These are phyloP conservation scores for Palythoa grandiflora DNA, from an alignment of 92 coral and sea anemone species.

Conservation along the genomic window DNA sequence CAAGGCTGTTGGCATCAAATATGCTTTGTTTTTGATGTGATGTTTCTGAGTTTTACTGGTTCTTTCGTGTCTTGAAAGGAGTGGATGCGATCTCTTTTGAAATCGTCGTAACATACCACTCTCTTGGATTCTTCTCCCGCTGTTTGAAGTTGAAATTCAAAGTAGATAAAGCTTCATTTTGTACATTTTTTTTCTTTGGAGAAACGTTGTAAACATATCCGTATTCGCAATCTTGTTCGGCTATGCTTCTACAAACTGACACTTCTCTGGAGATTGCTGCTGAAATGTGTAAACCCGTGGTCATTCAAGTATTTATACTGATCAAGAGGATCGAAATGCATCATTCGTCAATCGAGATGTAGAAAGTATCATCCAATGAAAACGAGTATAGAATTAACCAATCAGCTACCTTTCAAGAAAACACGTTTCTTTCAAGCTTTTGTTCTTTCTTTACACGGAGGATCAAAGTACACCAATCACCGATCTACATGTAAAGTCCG, in stretches of 20 bases:
- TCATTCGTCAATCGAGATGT: too few species aligned
- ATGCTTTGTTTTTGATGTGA: constrained; percentile 44
- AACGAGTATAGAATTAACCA: too few species aligned
- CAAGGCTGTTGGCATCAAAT: constrained; percentile 13
- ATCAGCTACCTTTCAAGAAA: too few species aligned
- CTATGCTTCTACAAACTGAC: not conserved
- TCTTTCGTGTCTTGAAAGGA: constrained; percentile 42
- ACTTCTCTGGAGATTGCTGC: not conserved
- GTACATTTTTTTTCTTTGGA: constrained; percentile 22
- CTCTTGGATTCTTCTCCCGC: constrained; percentile 25
- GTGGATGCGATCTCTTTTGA: not conserved
- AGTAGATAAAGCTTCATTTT: constrained; percentile 46
- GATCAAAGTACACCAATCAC: too few species aligned
- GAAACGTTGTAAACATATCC: constrained; percentile 45
- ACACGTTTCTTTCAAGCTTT: too few species aligned
- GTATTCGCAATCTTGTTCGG: not conserved
- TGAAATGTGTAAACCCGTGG: not conserved
- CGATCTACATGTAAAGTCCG: too few species aligned
- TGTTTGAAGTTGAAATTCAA: constrained; percentile 42
- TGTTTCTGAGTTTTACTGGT: constrained; percentile 38
- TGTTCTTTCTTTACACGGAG: too few species aligned
- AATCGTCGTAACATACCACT: constrained; percentile 56
- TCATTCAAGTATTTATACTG: not conserved
- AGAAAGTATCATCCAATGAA: too few species aligned
- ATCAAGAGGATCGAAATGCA: not conserved